Base-by-base conservation (phyloP, 2,113 vertebrate genomes). In the Podarcis cretensis region DNA sequence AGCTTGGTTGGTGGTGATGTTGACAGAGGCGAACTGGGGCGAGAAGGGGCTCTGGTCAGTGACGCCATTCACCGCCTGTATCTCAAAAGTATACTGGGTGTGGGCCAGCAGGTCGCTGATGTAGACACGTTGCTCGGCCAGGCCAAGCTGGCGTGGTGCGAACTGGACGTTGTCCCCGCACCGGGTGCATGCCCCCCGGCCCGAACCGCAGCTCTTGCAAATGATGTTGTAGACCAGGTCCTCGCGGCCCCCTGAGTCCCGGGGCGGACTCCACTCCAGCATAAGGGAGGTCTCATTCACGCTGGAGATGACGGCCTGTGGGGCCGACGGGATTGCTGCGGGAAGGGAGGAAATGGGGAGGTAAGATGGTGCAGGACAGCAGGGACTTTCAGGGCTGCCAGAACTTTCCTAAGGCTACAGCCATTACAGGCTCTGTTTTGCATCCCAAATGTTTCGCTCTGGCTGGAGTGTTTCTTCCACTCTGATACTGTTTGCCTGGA, bases 1-100 rank as follows among this genome's bases (percentile, higher is more conserved):
- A 0, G 99, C 99, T 92, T 99, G 99, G 96, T 99, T 99, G 94
- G 99, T 99, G 95, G 99, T 99, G 96, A 99, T 99, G 94, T 99
- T 99, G 89, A 99, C 98, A 0, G 98, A 97, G 0, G 98, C 93
- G 5, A 98, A 98, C 90, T 98, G 98, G 0, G 99, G 98, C 0
- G 98, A 98, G 94, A 98, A 98, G 16, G 98, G 98, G 89, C 98
- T 99, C 96, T 99, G 98, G 96, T 99, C 98, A 0, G 98, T 99
- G 87, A 99, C 99, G 0, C 98, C 99, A 0, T 98, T 99, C 59
- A 99, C 98, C 0, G 98, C 98, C 92, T 99, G 99, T 93, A 99
- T 98, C 96, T 99, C 98, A 0, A 99, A 99, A 90, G 98, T 99
- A 97, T 99, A 99, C 94, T 98, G 98, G 0, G 99, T 99, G 97